These are phyloP conservation scores for Clistopyga incitator DNA, from an alignment of 2,888 invertebrate species.

Conservation along the genomic window DNA sequence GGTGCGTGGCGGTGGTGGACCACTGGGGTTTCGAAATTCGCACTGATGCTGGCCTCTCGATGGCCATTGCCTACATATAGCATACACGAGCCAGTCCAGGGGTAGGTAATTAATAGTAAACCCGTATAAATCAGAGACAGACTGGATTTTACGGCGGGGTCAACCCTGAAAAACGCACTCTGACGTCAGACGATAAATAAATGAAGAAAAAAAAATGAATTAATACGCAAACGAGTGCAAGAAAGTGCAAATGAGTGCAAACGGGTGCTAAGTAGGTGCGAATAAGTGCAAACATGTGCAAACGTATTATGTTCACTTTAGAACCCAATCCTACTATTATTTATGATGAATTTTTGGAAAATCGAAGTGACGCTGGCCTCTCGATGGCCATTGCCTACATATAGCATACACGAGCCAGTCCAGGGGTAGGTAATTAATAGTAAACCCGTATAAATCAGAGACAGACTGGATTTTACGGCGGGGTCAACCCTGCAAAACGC, in stretches of 20 bases:
- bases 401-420: conserved; percentile 9
- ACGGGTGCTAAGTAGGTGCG: too few species aligned
- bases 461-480: conserved; percentile 80
- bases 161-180: too few species aligned
- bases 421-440: conserved; percentile 81
- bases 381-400: not conserved
- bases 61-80: not conserved
- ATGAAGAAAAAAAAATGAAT: too few species aligned
- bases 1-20: conserved; percentile 41
- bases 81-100: conserved; percentile 17
- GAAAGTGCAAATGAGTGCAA: too few species aligned
- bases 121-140: conserved; percentile 84
- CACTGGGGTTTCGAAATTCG: conserved; percentile 56
- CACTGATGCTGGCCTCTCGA: conserved; percentile 55
- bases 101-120: conserved; percentile 83
- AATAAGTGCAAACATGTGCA: too few species aligned
- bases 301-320: too few species aligned
- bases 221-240: too few species aligned
- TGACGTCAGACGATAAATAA: too few species aligned
- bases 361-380: not conserved
- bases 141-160: conserved; percentile 77
- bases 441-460: conserved; percentile 84
- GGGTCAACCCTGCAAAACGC: conserved; percentile 41
- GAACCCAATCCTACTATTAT: too few species aligned
- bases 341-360: too few species aligned